Evolutionary conservation across 1,140 invertebrate genomes (phyloP).

Genomic region (Drosophila arizonae): DNA sequence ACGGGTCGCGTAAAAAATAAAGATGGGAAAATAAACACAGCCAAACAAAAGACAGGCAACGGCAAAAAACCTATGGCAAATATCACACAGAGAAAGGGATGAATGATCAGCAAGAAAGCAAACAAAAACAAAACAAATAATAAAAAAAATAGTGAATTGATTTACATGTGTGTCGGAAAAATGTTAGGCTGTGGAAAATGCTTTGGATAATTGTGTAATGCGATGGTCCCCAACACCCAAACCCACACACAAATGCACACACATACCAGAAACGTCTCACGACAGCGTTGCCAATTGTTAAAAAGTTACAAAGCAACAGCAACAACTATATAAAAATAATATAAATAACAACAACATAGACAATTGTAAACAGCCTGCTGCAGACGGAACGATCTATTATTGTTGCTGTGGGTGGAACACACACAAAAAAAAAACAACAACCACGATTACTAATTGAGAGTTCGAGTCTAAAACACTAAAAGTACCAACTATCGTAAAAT

Average conservation of each 20-base stretch:
- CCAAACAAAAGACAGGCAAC: constrained; percentile 42
- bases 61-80: constrained; percentile 28
- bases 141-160: constrained; percentile 47
- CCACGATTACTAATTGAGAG: constrained; percentile 35
- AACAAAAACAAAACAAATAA: constrained; percentile 1
- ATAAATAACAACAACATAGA: constrained; percentile 15
- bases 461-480: constrained; percentile 7
- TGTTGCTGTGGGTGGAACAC: constrained; percentile 35
- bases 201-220: constrained; percentile 67
- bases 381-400: constrained; percentile 55
- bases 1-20: constrained; percentile 62
- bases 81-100: constrained; percentile 11
- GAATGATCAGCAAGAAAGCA: neutral
- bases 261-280: constrained; percentile 12
- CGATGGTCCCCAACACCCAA: constrained; percentile 2
- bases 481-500: neutral
- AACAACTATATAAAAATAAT: neutral
- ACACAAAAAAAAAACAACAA: neutral
- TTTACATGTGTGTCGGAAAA: constrained; percentile 58
- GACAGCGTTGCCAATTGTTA: constrained; percentile 38
- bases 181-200: constrained; percentile 47
- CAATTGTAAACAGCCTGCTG: constrained; percentile 51
- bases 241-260: neutral
- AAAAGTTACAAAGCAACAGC: constrained; percentile 14
- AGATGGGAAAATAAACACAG: constrained; percentile 56